Conservation (phyloP, 2,888 invertebrate genomes). For the Homarus gammarus region DNA sequence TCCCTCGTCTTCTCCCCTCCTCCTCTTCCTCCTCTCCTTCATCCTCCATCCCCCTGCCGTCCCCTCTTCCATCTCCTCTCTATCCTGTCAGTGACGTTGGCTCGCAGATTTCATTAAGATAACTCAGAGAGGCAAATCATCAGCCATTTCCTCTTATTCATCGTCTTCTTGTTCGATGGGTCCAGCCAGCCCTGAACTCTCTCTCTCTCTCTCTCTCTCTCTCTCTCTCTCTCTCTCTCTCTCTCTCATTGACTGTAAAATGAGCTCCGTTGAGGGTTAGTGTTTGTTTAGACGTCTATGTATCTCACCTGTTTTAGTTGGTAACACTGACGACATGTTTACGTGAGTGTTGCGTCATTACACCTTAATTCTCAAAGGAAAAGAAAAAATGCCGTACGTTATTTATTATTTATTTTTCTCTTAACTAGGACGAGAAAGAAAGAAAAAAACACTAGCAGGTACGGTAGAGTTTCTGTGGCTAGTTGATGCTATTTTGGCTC, state of each 20-base stretch:
- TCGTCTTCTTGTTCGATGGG: slow-evolving; percentile 7
- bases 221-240: slow-evolving; percentile 26
- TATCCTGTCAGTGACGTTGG: not conserved
- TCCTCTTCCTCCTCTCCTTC: slow-evolving; percentile 7
- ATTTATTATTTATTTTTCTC: too few species aligned
- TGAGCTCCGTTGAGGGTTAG: too few species aligned
- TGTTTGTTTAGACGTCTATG: too few species aligned
- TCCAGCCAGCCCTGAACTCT: not conserved
- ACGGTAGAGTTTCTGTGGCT: too few species aligned
- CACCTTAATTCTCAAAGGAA: too few species aligned
- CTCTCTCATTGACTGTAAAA: not conserved
- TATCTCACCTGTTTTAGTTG: too few species aligned
- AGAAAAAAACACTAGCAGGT: too few species aligned
- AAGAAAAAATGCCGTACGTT: too few species aligned
- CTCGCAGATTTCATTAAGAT: slow-evolving; percentile 17
- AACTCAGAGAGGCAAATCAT: slow-evolving; percentile 28
- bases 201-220: slow-evolving; percentile 5
- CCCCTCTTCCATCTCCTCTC: not conserved
- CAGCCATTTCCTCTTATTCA: slow-evolving; percentile 28
- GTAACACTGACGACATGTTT: too few species aligned
- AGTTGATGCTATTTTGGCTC: too few species aligned
- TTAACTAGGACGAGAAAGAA: too few species aligned
- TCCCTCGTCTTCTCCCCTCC: slow-evolving; percentile 15
- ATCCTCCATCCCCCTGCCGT: not conserved
- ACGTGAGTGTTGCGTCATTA: too few species aligned